Evolutionary conservation across 1,140 invertebrate species (phyloP).

Genomic region (Nephotettix cincticeps): DNA sequence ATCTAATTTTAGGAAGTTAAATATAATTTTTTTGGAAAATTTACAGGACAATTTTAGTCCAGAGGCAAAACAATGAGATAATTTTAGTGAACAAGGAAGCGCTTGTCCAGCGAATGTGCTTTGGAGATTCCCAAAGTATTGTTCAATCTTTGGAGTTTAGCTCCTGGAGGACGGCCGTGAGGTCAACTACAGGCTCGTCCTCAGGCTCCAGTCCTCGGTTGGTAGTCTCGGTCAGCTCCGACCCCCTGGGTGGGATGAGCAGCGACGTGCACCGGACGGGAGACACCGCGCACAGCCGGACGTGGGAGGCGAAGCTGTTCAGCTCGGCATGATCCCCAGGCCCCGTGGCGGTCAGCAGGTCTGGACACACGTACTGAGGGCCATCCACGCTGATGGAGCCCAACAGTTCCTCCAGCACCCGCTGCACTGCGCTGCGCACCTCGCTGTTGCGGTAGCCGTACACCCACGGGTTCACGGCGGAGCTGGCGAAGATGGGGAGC

Average conservation of each 20-base stretch:
- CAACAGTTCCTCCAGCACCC: constrained; percentile 50
- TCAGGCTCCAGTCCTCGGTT: constrained; percentile 6
- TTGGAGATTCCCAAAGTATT: too few relatives aligned
- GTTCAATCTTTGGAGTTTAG: too few relatives aligned
- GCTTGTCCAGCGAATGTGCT: too few relatives aligned
- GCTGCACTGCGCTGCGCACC: constrained; percentile 58
- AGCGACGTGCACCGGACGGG: constrained; percentile 37
- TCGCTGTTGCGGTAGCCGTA: constrained; percentile 67
- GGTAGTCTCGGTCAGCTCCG: constrained; percentile 13
- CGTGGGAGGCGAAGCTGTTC: constrained; percentile 46
- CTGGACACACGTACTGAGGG: constrained; percentile 30
- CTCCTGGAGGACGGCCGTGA: not conserved
- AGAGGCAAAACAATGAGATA: too few relatives aligned
- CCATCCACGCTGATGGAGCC: constrained; percentile 39
- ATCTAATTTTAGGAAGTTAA: too few relatives aligned
- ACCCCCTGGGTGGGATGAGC: constrained; percentile 25
- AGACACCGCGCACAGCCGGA: constrained; percentile 42
- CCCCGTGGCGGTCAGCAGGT: constrained; percentile 9
- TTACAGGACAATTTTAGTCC: too few relatives aligned
- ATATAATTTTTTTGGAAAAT: too few relatives aligned
- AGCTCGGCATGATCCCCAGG: constrained; percentile 38
- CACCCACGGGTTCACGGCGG: constrained; percentile 64
- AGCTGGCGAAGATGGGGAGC: constrained; percentile 59
- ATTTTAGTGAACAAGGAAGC: too few relatives aligned
- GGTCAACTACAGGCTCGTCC: not conserved